phyloP scores from a whole-genome alignment of 2,113 vertebrate species.

The Oryzias melastigma region DNA sequence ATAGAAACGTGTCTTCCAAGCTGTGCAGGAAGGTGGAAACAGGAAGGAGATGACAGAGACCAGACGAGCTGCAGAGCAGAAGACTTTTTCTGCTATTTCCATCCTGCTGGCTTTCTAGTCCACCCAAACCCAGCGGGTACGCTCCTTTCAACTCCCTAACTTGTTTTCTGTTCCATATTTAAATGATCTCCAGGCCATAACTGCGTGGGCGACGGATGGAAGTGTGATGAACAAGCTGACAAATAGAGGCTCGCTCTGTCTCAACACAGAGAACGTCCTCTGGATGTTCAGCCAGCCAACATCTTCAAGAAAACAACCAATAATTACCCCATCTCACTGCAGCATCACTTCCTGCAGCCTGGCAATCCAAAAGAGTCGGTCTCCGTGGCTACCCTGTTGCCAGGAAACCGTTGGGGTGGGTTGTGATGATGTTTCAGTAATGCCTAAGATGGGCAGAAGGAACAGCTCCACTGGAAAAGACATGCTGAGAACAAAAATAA shows the following conservation, averaged over 20 bases:
- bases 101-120: slow-evolving; percentile 38
- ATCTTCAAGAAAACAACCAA: slow-evolving; percentile 49
- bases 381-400: slow-evolving; percentile 72
- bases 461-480: slow-evolving; percentile 18
- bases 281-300: slow-evolving; percentile 34
- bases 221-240: slow-evolving; percentile 1
- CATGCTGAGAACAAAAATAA: background rate
- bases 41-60: background rate
- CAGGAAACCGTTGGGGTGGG: slow-evolving; percentile 58
- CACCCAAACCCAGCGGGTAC: slow-evolving; percentile 41
- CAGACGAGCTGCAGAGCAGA: slow-evolving; percentile 4
- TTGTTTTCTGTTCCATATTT: slow-evolving; percentile 35
- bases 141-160: slow-evolving; percentile 46
- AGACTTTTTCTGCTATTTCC: slow-evolving; percentile 47
- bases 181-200: slow-evolving; percentile 39
- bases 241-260: background rate
- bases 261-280: background rate
- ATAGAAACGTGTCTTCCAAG: too few species aligned
- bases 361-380: slow-evolving; percentile 44
- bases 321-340: slow-evolving; percentile 53
- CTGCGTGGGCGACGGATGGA: slow-evolving; percentile 26
- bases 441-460: slow-evolving; percentile 44
- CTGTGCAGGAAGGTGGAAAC: too few species aligned
- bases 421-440: slow-evolving; percentile 37
- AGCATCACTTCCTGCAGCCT: slow-evolving; percentile 54